phyloP scores from a whole-genome alignment of 2,888 invertebrate genomes.

The Heliothis peltigera region DNA sequence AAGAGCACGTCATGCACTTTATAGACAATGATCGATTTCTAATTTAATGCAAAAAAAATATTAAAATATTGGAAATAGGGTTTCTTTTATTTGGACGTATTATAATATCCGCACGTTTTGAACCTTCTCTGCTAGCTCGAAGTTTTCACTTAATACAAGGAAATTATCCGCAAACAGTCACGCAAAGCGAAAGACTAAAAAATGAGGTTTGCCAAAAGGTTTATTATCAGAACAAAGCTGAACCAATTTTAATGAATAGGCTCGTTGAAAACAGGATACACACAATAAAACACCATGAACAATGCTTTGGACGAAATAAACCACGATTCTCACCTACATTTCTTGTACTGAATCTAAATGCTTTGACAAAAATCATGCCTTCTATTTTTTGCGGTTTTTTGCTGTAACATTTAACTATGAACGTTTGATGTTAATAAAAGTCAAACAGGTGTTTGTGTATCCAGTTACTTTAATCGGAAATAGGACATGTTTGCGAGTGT shows the following conservation, averaged over 20 bases:
- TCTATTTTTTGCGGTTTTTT: slow-evolving; percentile 10
- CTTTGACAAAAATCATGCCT: background rate
- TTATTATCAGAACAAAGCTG: slow-evolving; percentile 10
- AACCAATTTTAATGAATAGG: slow-evolving; percentile 10
- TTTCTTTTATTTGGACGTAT: too few relatives aligned
- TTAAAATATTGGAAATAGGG: too few relatives aligned
- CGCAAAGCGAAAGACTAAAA: slow-evolving; percentile 1
- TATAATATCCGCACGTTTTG: too few relatives aligned
- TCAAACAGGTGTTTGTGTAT: slow-evolving; percentile 6
- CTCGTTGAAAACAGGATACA: background rate
- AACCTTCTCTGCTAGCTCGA: too few relatives aligned
- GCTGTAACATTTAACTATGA: background rate
- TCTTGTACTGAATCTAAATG: background rate
- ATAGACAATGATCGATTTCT: background rate
- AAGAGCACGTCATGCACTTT: background rate
- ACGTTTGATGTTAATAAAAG: background rate
- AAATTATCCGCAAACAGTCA: background rate
- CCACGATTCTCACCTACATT: background rate
- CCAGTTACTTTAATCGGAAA: slow-evolving; percentile 30
- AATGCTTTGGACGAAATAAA: slow-evolving; percentile 27
- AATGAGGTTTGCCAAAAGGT: background rate
- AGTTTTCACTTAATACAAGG: background rate
- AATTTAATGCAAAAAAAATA: too few relatives aligned
- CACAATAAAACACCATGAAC: slow-evolving; percentile 11
- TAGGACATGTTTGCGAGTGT: slow-evolving; percentile 25